Evolutionary conservation across 2,888 invertebrate species (phyloP), one percentile per base, ranked within the genome.

Genomic region (Cotesia congregata): DNA sequence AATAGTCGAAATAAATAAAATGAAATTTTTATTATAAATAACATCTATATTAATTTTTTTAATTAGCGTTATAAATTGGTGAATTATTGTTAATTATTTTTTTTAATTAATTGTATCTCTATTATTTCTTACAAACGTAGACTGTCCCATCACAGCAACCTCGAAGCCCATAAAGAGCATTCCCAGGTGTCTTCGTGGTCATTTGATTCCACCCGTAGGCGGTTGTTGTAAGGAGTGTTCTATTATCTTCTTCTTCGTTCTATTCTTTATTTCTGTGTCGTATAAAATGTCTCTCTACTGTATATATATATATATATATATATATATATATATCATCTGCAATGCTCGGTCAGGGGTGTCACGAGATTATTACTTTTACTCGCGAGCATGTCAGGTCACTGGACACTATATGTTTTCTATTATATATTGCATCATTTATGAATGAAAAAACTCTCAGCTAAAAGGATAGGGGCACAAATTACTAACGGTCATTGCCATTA

Each of bases 361-460:
- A 82, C 82, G 79, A 80, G 84, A 84, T 84, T 84, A 85, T 83
- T 82, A 80, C 82, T 77, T 79, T 80, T 76, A 81, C 83, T 83
- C 82, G 80, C 83, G 83, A 83, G 80, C 80, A 78, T 74, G 80
- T 75, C 81, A 80, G 83, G 82, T 83, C 83, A 83, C 81, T 82
- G 83, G 81, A 82, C 83, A 83, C 79, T 82, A 82, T 80, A 77
- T 79, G 76, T 81, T 70, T 50, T 50, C 50, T 82, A 82, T 75
- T 82, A 82, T 67, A 78, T 82, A 82, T 75, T 82, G 82, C 69
- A 78, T 78, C 65, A 65, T 71, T 67, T 82, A 80, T 79, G 81
- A 72, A 81, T 77, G 73, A 79, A 77, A 76, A 78, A 72, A 79
- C 71, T 77, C 78, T 50, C 50, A 15, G 40, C 9, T 17, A 41